Conservation (phyloP, 53 echinoderm and acorn worm genomes). For the Temnopleurus reevesii region DNA sequence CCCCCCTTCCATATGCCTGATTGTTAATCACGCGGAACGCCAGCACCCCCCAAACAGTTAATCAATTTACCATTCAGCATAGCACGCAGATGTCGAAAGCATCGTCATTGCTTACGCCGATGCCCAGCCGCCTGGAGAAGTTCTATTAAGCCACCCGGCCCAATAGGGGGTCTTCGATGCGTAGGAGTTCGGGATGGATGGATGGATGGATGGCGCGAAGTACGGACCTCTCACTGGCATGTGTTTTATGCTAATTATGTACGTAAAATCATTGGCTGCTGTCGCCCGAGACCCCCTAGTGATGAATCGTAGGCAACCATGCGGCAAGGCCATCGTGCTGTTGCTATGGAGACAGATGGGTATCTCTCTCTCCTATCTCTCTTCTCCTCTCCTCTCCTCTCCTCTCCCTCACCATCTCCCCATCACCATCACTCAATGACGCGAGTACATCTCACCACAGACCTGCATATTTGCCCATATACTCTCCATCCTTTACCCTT, state of each 20-base stretch:
- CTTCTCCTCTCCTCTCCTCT: neutral
- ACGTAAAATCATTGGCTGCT: constrained; percentile 49
- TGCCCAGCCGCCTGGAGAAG: too few relatives aligned
- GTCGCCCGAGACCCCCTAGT: neutral
- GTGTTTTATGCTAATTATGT: constrained; percentile 52
- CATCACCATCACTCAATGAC: neutral
- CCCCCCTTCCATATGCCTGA: neutral
- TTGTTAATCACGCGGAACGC: constrained; percentile 42
- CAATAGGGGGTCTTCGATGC: neutral
- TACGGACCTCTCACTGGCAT: neutral
- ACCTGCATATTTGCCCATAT: neutral
- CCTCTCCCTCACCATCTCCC: neutral
- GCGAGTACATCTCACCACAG: neutral
- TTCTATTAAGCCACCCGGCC: neutral
- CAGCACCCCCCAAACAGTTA: constrained; percentile 42
- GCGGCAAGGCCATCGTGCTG: constrained; percentile 56
- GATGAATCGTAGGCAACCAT: constrained; percentile 57
- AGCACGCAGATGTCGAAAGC: constrained; percentile 37
- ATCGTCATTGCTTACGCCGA: constrained; percentile 1
- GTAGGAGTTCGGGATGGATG: neutral
- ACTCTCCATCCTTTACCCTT: neutral
- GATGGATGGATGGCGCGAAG: neutral
- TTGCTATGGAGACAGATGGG: constrained; percentile 51
- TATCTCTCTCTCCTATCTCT: neutral
- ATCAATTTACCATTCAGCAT: constrained; percentile 30